Conservation (phyloP, 1,140 invertebrate species). For the Pissodes strobi region DNA sequence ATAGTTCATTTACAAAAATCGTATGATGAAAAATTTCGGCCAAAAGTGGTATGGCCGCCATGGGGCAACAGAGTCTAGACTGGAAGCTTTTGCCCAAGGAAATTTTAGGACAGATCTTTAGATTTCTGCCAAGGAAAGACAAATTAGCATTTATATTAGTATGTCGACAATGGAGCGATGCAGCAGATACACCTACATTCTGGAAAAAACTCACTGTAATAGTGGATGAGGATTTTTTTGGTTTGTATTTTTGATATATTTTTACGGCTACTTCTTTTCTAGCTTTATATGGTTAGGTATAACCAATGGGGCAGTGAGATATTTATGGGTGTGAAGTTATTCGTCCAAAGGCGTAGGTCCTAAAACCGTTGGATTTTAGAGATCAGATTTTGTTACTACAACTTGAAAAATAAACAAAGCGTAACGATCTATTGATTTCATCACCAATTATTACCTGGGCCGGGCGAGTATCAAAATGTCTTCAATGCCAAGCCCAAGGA, state of each 20-base stretch:
- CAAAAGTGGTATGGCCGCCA: background rate
- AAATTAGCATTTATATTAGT: slow-evolving; percentile 38
- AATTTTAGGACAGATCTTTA: slow-evolving; percentile 34
- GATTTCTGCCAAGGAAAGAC: slow-evolving; percentile 34
- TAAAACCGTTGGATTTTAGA: too few species aligned
- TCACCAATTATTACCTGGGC: too few species aligned
- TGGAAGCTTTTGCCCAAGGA: slow-evolving; percentile 37
- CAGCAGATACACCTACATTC: slow-evolving; percentile 20
- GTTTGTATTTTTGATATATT: slow-evolving; percentile 6
- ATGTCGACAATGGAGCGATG: slow-evolving; percentile 38
- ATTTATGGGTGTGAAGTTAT: too few species aligned
- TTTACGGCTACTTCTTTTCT: background rate
- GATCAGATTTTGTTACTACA: too few species aligned
- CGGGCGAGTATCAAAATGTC: too few species aligned
- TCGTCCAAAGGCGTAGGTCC: too few species aligned
- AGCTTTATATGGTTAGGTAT: background rate
- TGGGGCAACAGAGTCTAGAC: background rate
- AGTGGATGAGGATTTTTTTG: slow-evolving; percentile 39
- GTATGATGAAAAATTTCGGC: slow-evolving; percentile 1
- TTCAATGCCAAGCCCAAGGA: too few species aligned
- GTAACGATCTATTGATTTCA: too few species aligned
- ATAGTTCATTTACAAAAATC: background rate
- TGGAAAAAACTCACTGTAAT: slow-evolving; percentile 41
- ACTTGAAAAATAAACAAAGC: too few species aligned
- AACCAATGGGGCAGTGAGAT: too few species aligned